A percentile compares a stretch with the other conserved stretches of the same genome.
phyloP scores from a whole-genome alignment of 2,888 invertebrate genomes.

The Panopea generosa region DNA sequence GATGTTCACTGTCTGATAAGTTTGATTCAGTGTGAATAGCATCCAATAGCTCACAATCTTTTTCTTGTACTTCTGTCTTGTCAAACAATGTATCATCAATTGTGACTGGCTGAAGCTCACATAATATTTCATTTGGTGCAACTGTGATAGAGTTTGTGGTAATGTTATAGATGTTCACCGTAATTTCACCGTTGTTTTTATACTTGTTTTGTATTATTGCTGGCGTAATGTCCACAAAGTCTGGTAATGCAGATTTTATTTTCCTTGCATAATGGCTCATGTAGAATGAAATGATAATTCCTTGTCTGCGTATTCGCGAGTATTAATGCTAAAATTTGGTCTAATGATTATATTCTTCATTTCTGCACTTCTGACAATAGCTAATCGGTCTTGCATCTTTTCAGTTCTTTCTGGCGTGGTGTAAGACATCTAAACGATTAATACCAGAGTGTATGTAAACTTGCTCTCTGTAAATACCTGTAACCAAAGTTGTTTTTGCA shows the following conservation, averaged over 20 bases:
- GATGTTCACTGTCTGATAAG: no score
- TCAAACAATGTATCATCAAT: not conserved
- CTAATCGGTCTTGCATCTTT: not conserved
- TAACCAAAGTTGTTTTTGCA: not conserved
- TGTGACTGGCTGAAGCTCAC: no score
- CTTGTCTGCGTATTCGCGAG: slow-evolving; percentile 5
- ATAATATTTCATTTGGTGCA: slow-evolving; percentile 12
- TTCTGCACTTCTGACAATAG: no score
- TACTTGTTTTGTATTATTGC: no score
- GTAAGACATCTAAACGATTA: no score
- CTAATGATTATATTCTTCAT: slow-evolving; percentile 6
- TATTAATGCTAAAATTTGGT: slow-evolving; percentile 2
- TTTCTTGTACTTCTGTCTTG: not conserved
- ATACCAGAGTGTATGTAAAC: no score
- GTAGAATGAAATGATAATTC: slow-evolving; percentile 5
- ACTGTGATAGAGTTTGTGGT: slow-evolving; percentile 17
- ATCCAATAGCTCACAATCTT: not conserved
- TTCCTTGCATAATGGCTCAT: no score
- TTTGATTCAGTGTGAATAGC: slow-evolving; percentile 7
- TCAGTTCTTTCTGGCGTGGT: not conserved
- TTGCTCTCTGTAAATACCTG: not conserved
- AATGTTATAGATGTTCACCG: slow-evolving; percentile 9
- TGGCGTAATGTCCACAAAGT: no score
- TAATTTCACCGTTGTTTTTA: slow-evolving; percentile 11
- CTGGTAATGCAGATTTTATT: no score